Evolutionary conservation across 2,888 invertebrate species (phyloP).

Genomic region (Aplocera efformata): DNA sequence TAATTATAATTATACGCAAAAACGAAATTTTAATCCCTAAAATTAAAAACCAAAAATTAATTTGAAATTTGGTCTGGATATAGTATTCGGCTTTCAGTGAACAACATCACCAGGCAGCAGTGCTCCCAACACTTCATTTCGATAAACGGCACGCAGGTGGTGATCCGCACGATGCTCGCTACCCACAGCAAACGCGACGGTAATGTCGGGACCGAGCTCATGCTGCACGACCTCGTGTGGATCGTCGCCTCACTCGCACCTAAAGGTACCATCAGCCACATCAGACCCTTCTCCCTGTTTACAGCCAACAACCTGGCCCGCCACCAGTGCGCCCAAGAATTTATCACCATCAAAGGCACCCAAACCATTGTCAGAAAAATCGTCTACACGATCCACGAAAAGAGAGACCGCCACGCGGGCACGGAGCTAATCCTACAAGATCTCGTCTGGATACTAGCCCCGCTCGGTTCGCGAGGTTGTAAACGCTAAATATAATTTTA

Average conservation of each 20-base stretch:
- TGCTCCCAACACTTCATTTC: conserved; percentile 76
- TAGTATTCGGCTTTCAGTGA: conserved; percentile 61
- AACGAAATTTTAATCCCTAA: too few relatives aligned
- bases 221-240: conserved; percentile 82
- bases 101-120: conserved; percentile 71
- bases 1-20: too few relatives aligned
- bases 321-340: conserved; percentile 70
- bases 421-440: conserved; percentile 75
- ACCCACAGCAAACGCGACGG: conserved; percentile 76
- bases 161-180: conserved; percentile 76
- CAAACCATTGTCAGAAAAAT: conserved; percentile 73
- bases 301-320: conserved; percentile 69
- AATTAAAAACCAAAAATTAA: too few relatives aligned
- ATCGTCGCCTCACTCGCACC: conserved; percentile 80
- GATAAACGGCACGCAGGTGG: conserved; percentile 78
- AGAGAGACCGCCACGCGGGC: conserved; percentile 63
- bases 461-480: conserved; percentile 74
- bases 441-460: conserved; percentile 78
- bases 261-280: conserved; percentile 59
- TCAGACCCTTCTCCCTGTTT: conserved; percentile 34
- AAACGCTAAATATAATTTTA: conserved; percentile 24
- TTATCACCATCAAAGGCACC: conserved; percentile 73
- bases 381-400: conserved; percentile 65
- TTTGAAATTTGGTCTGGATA: conserved; percentile 19
- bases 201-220: conserved; percentile 71